These are phyloP conservation scores for Oscheius sp. DNA, from an alignment of 2,888 invertebrate species.

Conservation along the genomic window DNA sequence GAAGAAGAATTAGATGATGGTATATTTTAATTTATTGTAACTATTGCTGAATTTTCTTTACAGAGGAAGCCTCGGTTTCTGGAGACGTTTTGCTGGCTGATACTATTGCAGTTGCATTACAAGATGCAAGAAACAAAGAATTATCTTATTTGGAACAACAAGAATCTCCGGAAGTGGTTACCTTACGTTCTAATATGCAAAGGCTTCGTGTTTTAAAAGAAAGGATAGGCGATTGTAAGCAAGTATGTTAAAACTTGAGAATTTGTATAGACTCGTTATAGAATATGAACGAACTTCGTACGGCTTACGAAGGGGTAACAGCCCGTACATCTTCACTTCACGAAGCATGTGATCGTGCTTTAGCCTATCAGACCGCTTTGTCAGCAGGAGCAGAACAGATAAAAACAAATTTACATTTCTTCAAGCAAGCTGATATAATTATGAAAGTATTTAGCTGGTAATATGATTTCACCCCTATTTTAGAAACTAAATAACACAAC, in stretches of 20 bases:
- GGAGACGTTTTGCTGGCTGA: conserved; percentile 31
- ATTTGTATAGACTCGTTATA: conserved; percentile 40
- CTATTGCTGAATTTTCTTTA: neutral
- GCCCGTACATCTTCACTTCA: conserved; percentile 69
- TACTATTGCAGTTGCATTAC: conserved; percentile 29
- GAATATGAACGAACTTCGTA: conserved; percentile 62
- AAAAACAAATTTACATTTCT: conserved; percentile 70
- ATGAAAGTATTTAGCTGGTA: conserved; percentile 60
- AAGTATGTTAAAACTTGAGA: conserved; percentile 31
- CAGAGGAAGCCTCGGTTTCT: conserved; percentile 3
- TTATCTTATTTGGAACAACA: conserved; percentile 34
- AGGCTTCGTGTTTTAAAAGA: conserved; percentile 45
- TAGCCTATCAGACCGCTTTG: conserved; percentile 69
- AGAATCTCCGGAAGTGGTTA: conserved; percentile 42
- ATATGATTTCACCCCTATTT: conserved; percentile 3
- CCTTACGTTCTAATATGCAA: conserved; percentile 53
- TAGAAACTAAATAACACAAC: conserved; percentile 64
- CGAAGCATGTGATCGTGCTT: conserved; percentile 71
- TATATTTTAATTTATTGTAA: neutral
- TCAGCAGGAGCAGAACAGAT: conserved; percentile 70
- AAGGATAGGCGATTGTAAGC: conserved; percentile 47
- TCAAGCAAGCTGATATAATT: conserved; percentile 70
- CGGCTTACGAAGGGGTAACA: conserved; percentile 65
- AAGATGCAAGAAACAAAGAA: conserved; percentile 29
- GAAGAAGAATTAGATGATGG: conserved; percentile 36